These are phyloP conservation scores for Gyrodactylus bullatarudis DNA, from an alignment of 1,140 invertebrate species.

Conservation along the genomic window DNA sequence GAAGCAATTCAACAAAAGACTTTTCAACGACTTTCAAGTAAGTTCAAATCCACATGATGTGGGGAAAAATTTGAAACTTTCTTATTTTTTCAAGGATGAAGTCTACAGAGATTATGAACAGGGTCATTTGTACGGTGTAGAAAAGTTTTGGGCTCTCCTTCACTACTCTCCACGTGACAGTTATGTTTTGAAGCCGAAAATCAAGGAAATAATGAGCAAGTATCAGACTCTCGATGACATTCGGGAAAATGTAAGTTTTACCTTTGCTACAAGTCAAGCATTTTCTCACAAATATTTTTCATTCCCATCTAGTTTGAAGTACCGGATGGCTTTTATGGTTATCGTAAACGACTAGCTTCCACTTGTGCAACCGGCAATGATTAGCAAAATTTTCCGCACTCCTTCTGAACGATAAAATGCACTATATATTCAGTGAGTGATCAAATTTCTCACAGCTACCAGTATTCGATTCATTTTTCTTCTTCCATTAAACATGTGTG, in stretches of 20 bases:
- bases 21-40: conserved; percentile 85
- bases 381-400: no score
- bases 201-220: background rate
- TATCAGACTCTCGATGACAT: conserved; percentile 1
- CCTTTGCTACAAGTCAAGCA: background rate
- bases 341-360: background rate
- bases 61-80: no score
- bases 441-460: no score
- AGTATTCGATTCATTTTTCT: no score
- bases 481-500: no score
- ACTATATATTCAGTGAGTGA: no score
- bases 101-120: conserved; percentile 58
- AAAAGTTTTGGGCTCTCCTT: conserved; percentile 94
- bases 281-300: background rate
- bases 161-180: conserved; percentile 26
- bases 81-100: no score
- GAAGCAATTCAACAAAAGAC: conserved; percentile 52
- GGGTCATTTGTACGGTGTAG: conserved; percentile 71
- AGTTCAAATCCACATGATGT: no score
- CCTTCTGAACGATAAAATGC: no score
- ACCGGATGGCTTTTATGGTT: background rate
- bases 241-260: background rate
- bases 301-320: background rate
- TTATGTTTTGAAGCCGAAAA: conserved; percentile 19
- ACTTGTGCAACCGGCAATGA: no score